Evolutionary conservation across 2,888 invertebrate species (phyloP), one percentile per base, ranked within the genome.

Genomic region (Lacanobia wlatinum): DNA sequence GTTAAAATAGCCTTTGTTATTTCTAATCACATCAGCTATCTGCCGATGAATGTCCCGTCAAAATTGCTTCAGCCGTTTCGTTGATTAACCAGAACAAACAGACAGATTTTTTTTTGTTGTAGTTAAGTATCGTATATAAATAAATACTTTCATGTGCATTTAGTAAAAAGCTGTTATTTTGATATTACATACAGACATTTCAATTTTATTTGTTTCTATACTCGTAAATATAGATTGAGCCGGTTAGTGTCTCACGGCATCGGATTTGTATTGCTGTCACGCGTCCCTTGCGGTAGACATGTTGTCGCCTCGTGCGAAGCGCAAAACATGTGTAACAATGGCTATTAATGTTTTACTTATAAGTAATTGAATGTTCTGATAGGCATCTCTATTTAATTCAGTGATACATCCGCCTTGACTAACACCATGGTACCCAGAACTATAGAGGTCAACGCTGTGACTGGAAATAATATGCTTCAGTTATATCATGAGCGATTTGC

Each of bases 321-420:
- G 62, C 80, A 73, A 72, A 82, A 71, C 78, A 83, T 70, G 58
- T 77, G 65, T 81, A 71, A 84, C 86, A 86, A 86, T 86, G 59
- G 84, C 80, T 79, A 78, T 85, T 83, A 74, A 78, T 76, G 74
- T 65, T 40, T 71, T 73, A 70, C 78, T 73, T 82, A 80, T 80
- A 81, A 65, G 78, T 76, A 70, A 61, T 76, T 75, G 73, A 78
- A 73, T 80, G 64, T 76, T 83, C 66, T 71, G 79, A 77, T 86
- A 66, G 58, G 64, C 62, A 81, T 80, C 80, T 77, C 28, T 67
- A 55, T 69, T 75, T 68, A 69, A 58, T 80, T 77, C 56, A 50
- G n/a, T 52, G 59, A 52, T 12, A 59, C 38, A 62, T 69, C 68
- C 68, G 62, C 40, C 46, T 56, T 55, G 48, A 4, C 59, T 59